These are phyloP conservation scores for Hippocampus guttulatus DNA, from an alignment of 2,113 vertebrate genomes.

Conservation along the genomic window DNA sequence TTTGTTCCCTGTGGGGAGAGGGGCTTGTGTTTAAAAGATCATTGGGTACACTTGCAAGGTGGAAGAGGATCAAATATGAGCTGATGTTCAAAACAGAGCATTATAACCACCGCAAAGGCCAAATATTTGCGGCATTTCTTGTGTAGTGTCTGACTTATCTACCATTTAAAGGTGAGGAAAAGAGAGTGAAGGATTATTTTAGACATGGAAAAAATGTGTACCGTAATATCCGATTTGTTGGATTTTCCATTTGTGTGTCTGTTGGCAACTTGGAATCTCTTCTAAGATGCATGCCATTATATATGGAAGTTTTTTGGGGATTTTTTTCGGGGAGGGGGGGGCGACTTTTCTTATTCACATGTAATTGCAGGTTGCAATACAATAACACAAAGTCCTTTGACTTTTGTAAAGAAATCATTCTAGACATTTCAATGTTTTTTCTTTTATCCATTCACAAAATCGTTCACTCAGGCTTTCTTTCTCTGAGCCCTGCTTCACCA, in stretches of 20 bases:
- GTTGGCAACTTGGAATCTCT: background rate
- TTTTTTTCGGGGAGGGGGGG: background rate
- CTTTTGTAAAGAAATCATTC: conserved; percentile 29
- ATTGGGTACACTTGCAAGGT: background rate
- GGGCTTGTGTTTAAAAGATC: background rate
- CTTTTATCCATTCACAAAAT: background rate
- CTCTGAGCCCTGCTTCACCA: conserved; percentile 27
- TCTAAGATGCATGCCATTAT: background rate
- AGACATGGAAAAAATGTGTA: background rate
- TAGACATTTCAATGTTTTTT: background rate
- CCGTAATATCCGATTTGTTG: background rate
- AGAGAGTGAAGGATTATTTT: background rate
- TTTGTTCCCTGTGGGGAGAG: background rate
- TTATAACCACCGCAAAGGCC: background rate
- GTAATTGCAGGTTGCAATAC: conserved; percentile 16
- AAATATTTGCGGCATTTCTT: background rate
- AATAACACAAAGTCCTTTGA: conserved; percentile 8
- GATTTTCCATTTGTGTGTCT: background rate
- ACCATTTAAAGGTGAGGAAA: background rate
- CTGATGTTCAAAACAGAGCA: background rate
- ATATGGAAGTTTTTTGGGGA: background rate
- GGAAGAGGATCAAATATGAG: background rate
- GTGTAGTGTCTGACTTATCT: background rate
- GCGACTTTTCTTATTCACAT: background rate
- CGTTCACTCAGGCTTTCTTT: conserved; percentile 23